These are phyloP conservation scores for Mechanitis mazaeus DNA, from an alignment of 2,888 invertebrate species.

Conservation along the genomic window DNA sequence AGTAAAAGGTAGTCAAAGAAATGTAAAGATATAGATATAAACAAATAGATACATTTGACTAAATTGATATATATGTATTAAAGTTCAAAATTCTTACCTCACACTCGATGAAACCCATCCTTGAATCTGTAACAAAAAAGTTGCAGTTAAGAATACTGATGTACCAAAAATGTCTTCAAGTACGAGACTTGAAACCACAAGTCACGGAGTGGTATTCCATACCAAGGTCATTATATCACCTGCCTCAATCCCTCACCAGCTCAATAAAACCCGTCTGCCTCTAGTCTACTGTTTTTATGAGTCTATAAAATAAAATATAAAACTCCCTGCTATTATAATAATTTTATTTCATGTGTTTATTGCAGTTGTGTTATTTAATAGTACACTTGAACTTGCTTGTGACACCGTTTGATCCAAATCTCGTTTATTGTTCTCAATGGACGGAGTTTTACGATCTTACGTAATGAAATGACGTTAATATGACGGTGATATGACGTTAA, in stretches of 20 bases:
- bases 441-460: constrained; percentile 65
- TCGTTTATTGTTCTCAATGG: constrained; percentile 74
- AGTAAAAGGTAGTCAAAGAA: too few relatives aligned
- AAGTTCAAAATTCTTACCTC: constrained; percentile 31
- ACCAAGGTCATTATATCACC: constrained; percentile 51
- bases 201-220: constrained; percentile 9
- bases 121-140: constrained; percentile 51
- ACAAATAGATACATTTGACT: too few relatives aligned
- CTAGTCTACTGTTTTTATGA: constrained; percentile 72
- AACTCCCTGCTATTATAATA: constrained; percentile 49
- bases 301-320: constrained; percentile 69
- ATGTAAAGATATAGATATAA: too few relatives aligned
- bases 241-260: constrained; percentile 49
- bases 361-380: constrained; percentile 72
- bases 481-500: constrained; percentile 46
- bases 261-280: constrained; percentile 69
- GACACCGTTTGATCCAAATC: constrained; percentile 73
- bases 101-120: constrained; percentile 38
- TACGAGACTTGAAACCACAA: constrained; percentile 10
- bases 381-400: constrained; percentile 75
- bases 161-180: not conserved
- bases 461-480: constrained; percentile 51
- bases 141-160: constrained; percentile 3
- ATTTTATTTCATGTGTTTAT: constrained; percentile 70
- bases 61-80: too few relatives aligned